These are phyloP conservation scores for Caretta caretta DNA, from an alignment of 2,113 vertebrate species.

Conservation along the genomic window DNA sequence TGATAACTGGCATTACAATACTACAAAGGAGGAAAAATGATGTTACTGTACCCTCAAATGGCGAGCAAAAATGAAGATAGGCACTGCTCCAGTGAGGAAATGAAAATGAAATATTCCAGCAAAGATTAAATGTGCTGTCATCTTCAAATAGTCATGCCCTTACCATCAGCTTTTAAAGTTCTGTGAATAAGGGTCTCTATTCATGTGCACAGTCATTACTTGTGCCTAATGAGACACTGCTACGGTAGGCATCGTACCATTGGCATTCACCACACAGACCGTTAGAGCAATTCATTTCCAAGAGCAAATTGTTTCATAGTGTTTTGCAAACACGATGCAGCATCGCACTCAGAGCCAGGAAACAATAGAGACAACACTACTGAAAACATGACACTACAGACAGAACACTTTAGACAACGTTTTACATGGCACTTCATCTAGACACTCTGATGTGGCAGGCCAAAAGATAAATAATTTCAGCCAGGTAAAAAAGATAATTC, in stretches of 20 bases:
- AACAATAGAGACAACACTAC: background rate
- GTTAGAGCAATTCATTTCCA: conserved; percentile 4
- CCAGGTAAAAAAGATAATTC: background rate
- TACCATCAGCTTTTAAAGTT: background rate
- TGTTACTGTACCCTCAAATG: background rate
- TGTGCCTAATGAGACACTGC: conserved; percentile 23
- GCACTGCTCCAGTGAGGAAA: background rate
- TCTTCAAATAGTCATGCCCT: conserved; percentile 1
- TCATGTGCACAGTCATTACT: background rate
- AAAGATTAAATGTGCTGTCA: background rate
- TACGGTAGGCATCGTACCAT: background rate
- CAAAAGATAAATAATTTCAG: background rate
- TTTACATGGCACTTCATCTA: background rate
- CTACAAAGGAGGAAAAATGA: background rate
- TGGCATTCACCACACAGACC: background rate
- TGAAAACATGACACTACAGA: background rate
- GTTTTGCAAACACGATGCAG: conserved; percentile 1
- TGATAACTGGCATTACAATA: background rate
- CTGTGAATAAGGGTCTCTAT: background rate
- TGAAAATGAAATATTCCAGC: rapidly evolving
- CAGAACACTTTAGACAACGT: background rate
- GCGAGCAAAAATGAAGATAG: background rate
- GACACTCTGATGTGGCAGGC: background rate
- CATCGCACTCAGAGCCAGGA: background rate
- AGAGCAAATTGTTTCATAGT: background rate